Conservation (phyloP, 2,113 vertebrate species). For the Dicentrarchus labrax region DNA sequence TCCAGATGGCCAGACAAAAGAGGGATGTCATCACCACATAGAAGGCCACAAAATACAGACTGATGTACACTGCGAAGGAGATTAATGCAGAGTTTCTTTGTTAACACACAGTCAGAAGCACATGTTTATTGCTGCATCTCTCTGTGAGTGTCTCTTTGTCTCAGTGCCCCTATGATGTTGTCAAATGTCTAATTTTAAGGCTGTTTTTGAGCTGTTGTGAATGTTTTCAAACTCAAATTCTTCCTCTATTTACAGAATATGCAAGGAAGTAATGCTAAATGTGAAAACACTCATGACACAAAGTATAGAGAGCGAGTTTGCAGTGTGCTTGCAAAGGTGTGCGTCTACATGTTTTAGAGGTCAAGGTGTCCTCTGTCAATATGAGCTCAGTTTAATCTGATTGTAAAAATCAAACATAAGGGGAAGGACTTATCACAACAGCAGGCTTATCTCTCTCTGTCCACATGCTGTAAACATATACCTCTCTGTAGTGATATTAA, state of each 20-base stretch:
- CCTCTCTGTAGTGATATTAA: background rate
- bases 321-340: background rate
- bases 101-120: background rate
- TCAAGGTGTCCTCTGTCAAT: constrained; percentile 51
- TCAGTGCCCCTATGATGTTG: background rate
- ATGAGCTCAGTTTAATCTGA: constrained; percentile 48
- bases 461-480: constrained; percentile 38
- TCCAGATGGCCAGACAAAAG: constrained; percentile 88
- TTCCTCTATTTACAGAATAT: background rate
- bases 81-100: constrained; percentile 48
- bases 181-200: background rate
- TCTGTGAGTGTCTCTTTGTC: background rate
- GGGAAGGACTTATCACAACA: constrained; percentile 31
- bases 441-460: constrained; percentile 22
- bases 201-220: constrained; percentile 82
- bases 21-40: constrained; percentile 88
- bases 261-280: background rate
- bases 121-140: background rate
- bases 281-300: background rate
- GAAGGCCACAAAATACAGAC: constrained; percentile 91
- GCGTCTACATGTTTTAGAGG: constrained; percentile 7
- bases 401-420: constrained; percentile 44
- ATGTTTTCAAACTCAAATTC: constrained; percentile 83
- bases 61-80: constrained; percentile 89
- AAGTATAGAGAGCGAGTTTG: background rate